Evolutionary conservation across 2,888 invertebrate genomes (phyloP), one percentile per base, ranked within the genome.

Genomic region (Dermolepida albohirtum): DNA sequence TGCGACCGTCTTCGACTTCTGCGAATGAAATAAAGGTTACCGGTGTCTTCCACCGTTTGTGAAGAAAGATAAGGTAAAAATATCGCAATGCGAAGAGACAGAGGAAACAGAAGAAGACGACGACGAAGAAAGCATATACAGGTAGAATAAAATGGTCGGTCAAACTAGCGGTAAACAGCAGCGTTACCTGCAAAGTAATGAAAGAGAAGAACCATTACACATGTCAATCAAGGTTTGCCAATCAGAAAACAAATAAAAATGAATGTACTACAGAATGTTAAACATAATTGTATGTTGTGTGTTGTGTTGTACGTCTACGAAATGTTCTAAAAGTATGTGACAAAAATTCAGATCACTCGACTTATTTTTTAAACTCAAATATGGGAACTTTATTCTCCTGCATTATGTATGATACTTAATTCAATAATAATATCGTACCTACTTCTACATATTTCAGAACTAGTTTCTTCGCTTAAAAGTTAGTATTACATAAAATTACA

Each of bases 141-240:
- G 54, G 39, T 54, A 16, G 39, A 16, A 14, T 54, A 7, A 14
- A 54, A 54, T 7, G 34, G 34, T 54, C 66, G 66, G 66, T 67
- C 66, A 67, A 67, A 27, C 14, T 67, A 67, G 66, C 66, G 66
- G 66, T 67, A 67, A 59, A 67, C 43, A 10, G 62, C 57, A 49
- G 66, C 55, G 49, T 50, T 49, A 50, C 55, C 59, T 66, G 66
- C 50, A 41, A 62, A 67, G 59, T 67, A 67, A 67, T 67, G 59
- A 62, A 65, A 67, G 62, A 67, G 51, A 49, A 44, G 59, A 27
- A 41, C 51, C 52, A 62, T 62, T 62, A 62, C 66, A 67, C 66
- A 67, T 67, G 66, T 67, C 66, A 67, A 67, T 67, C 66, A 67
- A 43, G 16, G 66, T 34, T 34, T 34, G 17, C 14, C 62, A 39